A percentile compares a stretch with the other conserved stretches of the same genome.
Conservation (phyloP, 2,888 invertebrate species). For the Agonopterix heracliana region DNA sequence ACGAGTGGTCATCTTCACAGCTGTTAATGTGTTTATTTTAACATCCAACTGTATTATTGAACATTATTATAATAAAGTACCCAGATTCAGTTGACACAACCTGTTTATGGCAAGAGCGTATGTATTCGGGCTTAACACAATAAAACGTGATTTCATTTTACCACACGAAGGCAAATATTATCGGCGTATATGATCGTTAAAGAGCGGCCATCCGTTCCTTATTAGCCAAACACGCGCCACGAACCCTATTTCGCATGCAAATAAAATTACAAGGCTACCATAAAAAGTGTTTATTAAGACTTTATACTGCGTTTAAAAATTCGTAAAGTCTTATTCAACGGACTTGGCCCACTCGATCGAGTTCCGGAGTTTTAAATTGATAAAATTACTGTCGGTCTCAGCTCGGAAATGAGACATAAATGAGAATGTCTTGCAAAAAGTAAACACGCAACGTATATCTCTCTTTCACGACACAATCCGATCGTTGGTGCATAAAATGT, state of each 20-base stretch:
- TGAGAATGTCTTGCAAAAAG: constrained; percentile 54
- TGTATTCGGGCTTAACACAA: constrained; percentile 34
- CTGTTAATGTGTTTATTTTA: no score
- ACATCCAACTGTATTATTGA: no score
- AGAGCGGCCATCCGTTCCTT: constrained; percentile 60
- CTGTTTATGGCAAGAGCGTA: constrained; percentile 42
- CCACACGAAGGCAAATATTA: constrained; percentile 49
- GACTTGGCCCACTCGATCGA: constrained; percentile 44
- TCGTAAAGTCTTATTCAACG: constrained; percentile 69
- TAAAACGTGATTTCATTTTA: constrained; percentile 55
- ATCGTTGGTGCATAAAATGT: constrained; percentile 57
- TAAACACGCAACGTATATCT: constrained; percentile 53
- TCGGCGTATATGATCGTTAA: constrained; percentile 53
- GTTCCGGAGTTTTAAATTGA: constrained; percentile 63
- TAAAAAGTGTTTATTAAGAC: constrained; percentile 71
- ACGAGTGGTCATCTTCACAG: no score
- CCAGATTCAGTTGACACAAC: constrained; percentile 6
- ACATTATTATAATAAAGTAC: constrained; percentile 1
- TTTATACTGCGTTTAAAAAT: constrained; percentile 67
- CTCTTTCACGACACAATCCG: constrained; percentile 53
- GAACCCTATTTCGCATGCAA: constrained; percentile 62
- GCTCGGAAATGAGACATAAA: constrained; percentile 63
- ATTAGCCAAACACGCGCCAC: constrained; percentile 67
- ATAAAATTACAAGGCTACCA: constrained; percentile 67
- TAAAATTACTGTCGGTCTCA: constrained; percentile 54